Evolutionary conservation across 2,113 vertebrate genomes (phyloP).

Genomic region (Vidua macroura): DNA sequence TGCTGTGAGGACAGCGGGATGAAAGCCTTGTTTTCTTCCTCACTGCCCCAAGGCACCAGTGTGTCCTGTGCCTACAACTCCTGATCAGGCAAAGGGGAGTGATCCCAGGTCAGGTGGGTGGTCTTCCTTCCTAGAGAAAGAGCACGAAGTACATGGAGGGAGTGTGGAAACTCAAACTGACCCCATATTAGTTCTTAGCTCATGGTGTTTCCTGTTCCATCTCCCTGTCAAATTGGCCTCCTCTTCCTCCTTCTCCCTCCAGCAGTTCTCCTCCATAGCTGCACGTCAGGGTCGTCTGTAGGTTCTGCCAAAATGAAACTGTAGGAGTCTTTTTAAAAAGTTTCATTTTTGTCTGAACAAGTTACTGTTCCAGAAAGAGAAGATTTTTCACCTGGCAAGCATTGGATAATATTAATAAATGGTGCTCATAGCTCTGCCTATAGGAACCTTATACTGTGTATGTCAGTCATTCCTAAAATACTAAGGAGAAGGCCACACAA

Average conservation of each 20-base stretch:
- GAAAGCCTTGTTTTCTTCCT: fast-evolving
- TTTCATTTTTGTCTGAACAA: background rate
- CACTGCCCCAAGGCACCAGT: fast-evolving
- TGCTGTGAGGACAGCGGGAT: fast-evolving
- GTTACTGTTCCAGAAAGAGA: background rate
- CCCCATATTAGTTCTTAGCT: background rate
- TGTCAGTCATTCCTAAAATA: background rate
- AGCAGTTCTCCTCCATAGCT: background rate
- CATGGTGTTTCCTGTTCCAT: background rate
- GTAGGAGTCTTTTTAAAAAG: background rate
- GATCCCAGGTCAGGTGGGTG: background rate
- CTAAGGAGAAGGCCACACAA: background rate
- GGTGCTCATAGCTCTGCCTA: background rate
- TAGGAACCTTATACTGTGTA: background rate
- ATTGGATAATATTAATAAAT: background rate
- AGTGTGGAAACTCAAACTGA: background rate
- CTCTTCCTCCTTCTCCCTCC: background rate
- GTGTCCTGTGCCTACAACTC: background rate
- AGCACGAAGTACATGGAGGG: fast-evolving
- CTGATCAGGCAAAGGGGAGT: fast-evolving
- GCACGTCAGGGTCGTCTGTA: background rate
- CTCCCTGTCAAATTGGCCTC: fast-evolving
- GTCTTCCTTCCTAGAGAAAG: background rate
- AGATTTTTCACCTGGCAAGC: background rate
- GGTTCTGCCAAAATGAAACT: background rate